Conservation (phyloP, 2,113 vertebrate genomes). For the Pseudopipra pipra region DNA sequence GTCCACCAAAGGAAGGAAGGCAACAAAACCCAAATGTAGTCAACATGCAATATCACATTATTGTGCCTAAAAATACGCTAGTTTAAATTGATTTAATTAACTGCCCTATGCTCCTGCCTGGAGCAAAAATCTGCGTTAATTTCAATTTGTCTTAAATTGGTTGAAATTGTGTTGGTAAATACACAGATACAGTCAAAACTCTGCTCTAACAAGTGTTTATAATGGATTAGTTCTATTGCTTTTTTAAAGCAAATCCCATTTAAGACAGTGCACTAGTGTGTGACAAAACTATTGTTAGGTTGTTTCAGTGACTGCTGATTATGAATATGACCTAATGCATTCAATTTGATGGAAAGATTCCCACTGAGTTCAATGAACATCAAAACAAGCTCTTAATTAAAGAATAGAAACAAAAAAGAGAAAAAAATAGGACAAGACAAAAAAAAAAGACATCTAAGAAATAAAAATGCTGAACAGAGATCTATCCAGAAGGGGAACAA, state of each 20-base stretch:
- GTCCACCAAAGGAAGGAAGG: background rate
- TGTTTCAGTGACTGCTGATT: constrained; percentile 29
- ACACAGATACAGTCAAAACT: constrained; percentile 24
- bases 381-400: constrained; percentile 41
- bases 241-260: constrained; percentile 52
- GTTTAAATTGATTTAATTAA: constrained; percentile 19
- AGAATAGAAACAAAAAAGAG: background rate
- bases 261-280: background rate
- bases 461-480: background rate
- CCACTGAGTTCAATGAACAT: constrained; percentile 37
- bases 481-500: background rate
- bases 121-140: constrained; percentile 17
- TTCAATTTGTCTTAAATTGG: constrained; percentile 5
- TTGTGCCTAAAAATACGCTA: background rate
- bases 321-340: constrained; percentile 35
- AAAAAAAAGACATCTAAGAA: background rate
- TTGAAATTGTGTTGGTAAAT: constrained; percentile 48
- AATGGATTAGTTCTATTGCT: constrained; percentile 49
- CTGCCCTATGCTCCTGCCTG: background rate
- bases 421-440: background rate
- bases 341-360: constrained; percentile 43
- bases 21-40: background rate
- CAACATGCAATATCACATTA: background rate
- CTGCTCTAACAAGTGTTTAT: constrained; percentile 17
- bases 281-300: constrained; percentile 33